Base-by-base conservation (phyloP, 2,888 invertebrate genomes). In the Erebia aethiops region DNA sequence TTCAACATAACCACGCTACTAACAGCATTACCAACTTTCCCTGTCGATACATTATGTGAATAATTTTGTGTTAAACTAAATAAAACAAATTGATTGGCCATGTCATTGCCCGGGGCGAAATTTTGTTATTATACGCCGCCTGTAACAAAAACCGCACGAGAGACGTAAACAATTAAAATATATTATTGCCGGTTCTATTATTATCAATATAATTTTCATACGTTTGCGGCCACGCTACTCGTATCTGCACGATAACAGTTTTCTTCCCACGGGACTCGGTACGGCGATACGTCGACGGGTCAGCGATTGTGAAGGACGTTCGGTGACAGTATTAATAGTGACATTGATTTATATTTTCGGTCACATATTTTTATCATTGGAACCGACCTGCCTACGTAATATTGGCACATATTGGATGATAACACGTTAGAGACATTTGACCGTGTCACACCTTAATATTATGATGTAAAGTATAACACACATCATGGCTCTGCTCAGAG, bases 261-360 rank as follows among this genome's bases (percentile, higher is more conserved):
- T 87, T 88, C 89, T 91, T 91, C 91, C 91, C 91, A 91, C 91
- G 91, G 90, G 88, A 88, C 84, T 79, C 76, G 73, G 71, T 62
- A 67, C 71, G 72, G 74, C 70, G 77, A 75, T 72, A 75, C 71
- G 72, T 69, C 73, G 73, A 71, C 73, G 69, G 77, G 77, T 71
- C 76, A 73, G 69, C 69, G 73, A 70, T 67, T 58, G 46, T 73
- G 79, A 80, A 80, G 81, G 81, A 78, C 81, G 76, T 67, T 51
- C 70, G 57, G 70, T 71, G 69, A 74, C 71, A 74, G 70, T 67
- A 64, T 70, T 65, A 69, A 65, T 52, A 54, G 41, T 67, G 58
- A 71, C 69, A 57, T 71, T 65, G 62, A 69, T 63, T 60, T 54
- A 70, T 60, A 52, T 71, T 65, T 69, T 60, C 65, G 57, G 57